Evolutionary conservation across 2,797 vertebrate species (phyloP).

Genomic region (Oryzias sinensis): DNA sequence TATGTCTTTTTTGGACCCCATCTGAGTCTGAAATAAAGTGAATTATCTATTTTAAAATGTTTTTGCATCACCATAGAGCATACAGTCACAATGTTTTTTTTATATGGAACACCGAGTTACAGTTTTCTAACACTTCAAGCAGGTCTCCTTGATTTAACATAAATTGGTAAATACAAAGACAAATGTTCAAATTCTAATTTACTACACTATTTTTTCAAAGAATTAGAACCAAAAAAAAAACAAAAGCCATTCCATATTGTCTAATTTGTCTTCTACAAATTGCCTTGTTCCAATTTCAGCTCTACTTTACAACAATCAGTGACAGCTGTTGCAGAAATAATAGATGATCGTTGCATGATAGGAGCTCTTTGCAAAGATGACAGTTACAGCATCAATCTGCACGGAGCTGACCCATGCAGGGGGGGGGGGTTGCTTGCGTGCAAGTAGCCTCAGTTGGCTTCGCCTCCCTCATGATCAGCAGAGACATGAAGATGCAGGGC

Average conservation of each 20-base stretch:
- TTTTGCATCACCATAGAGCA: too few relatives aligned
- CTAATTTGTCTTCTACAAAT: background rate
- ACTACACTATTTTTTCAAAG: background rate
- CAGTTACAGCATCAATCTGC: conserved; percentile 29
- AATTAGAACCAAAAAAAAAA: background rate
- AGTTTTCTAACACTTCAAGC: background rate
- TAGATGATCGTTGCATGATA: conserved; percentile 29
- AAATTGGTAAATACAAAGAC: background rate
- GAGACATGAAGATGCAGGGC: conserved; percentile 45
- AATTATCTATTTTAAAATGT: too few relatives aligned
- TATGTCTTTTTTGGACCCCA: too few relatives aligned
- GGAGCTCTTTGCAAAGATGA: conserved; percentile 11
- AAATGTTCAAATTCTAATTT: background rate
- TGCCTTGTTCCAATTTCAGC: background rate
- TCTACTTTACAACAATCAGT: conserved; percentile 10
- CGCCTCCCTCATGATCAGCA: conserved; percentile 47
- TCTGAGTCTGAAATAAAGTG: too few relatives aligned
- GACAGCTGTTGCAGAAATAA: conserved; percentile 16
- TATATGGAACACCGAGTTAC: background rate
- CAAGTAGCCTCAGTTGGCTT: conserved; percentile 54
- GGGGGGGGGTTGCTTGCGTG: conserved; percentile 36
- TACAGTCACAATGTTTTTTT: too few relatives aligned
- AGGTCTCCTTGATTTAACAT: background rate
- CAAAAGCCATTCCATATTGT: background rate
- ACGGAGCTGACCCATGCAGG: conserved; percentile 34